These are phyloP conservation scores for Dexiosoma caninum DNA, from an alignment of 2,888 invertebrate species.

Conservation along the genomic window DNA sequence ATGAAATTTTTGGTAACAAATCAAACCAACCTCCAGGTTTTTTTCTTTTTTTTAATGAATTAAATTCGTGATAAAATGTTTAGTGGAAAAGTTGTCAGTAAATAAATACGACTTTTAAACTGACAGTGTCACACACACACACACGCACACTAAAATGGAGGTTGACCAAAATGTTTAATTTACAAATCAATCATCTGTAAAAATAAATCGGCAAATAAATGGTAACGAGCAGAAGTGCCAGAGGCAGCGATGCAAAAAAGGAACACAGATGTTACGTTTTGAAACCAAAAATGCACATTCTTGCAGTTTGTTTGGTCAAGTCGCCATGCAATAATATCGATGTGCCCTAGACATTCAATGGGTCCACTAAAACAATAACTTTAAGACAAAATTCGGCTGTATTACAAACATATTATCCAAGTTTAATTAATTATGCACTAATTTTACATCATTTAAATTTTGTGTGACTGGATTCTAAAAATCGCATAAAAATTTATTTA, in stretches of 20 bases:
- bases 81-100: slow-evolving; percentile 14
- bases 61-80: slow-evolving; percentile 16
- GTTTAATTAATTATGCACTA: too few species aligned
- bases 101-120: slow-evolving; percentile 24
- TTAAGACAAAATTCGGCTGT: too few species aligned
- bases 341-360: too few species aligned
- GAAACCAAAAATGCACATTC: too few species aligned
- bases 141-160: background rate
- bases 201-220: slow-evolving; percentile 24
- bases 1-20: background rate
- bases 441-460: too few species aligned
- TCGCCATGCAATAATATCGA: too few species aligned
- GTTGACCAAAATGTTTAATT: slow-evolving; percentile 17
- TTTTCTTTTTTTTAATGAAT: slow-evolving; percentile 12
- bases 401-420: too few species aligned
- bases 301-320: too few species aligned
- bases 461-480: too few species aligned
- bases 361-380: too few species aligned
- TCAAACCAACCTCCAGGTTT: background rate
- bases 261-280: too few species aligned
- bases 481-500: too few species aligned
- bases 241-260: background rate
- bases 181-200: slow-evolving; percentile 52
- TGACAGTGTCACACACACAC: slow-evolving; percentile 14
- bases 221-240: background rate